phyloP scores from a whole-genome alignment of 1,140 invertebrate genomes.

The Magallana ariakensis region DNA sequence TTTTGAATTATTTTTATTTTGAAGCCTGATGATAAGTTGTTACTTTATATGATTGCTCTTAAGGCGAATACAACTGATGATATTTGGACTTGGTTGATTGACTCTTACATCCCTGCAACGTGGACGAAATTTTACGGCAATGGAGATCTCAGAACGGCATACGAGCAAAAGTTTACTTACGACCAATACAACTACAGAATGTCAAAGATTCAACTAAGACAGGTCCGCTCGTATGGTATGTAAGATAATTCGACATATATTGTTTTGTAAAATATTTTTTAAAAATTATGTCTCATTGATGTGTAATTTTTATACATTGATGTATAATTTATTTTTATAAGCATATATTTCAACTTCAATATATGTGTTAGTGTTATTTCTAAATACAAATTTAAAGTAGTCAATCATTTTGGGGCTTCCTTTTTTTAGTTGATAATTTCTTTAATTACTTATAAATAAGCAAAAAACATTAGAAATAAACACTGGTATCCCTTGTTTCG shows the following conservation, averaged over 20 bases:
- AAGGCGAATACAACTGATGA: conserved; percentile 19
- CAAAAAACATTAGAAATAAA: no score
- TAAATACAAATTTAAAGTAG: no score
- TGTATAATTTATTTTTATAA: no score
- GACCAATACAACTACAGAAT: conserved; percentile 49
- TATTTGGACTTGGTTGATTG: conserved; percentile 52
- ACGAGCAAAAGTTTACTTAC: conserved; percentile 48
- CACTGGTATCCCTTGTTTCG: no score
- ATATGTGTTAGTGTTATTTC: no score
- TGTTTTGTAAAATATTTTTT: no score
- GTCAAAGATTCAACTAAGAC: conserved; percentile 50
- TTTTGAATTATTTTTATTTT: not conserved
- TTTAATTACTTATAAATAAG: no score
- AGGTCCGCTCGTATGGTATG: conserved; percentile 53
- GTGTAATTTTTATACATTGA: no score
- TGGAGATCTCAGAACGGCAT: conserved; percentile 31
- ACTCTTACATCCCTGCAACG: conserved; percentile 40
- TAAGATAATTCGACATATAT: not conserved
- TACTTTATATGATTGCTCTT: not conserved
- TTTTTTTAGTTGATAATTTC: no score
- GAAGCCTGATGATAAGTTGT: not conserved
- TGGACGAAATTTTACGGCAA: conserved; percentile 45
- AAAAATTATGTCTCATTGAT: no score
- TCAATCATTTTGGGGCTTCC: no score
- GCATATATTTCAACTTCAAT: no score